phyloP scores from a whole-genome alignment of 2,797 vertebrate genomes.

The Tokudaia tokunoshimensis region DNA sequence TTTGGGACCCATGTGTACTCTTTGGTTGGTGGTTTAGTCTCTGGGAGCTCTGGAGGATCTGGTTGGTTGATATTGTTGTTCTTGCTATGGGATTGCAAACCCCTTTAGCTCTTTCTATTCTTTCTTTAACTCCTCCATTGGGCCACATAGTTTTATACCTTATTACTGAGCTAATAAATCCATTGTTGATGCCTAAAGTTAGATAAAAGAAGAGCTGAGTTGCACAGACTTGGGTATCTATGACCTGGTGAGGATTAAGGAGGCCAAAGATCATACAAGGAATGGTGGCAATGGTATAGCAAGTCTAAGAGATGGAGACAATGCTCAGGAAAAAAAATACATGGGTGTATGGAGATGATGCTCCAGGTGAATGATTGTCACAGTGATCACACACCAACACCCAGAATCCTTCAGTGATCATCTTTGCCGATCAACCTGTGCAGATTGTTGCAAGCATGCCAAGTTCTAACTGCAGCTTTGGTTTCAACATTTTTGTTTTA shows the following conservation, averaged over 20 bases:
- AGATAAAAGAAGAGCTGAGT: constrained; percentile 72
- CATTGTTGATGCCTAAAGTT: constrained; percentile 71
- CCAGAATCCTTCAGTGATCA: too few relatives aligned
- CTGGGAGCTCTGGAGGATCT: too few relatives aligned
- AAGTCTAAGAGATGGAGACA: constrained; percentile 72
- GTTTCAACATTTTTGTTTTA: too few relatives aligned
- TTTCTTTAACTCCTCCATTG: too few relatives aligned
- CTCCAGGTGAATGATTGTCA: constrained; percentile 55
- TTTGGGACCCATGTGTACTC: too few relatives aligned
- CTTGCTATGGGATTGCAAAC: too few relatives aligned
- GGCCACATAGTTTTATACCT: constrained; percentile 17
- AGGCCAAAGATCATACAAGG: constrained; percentile 66
- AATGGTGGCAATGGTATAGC: constrained; percentile 67
- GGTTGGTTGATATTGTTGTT: too few relatives aligned
- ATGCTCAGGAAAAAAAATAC: constrained; percentile 73
- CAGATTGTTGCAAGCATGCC: too few relatives aligned
- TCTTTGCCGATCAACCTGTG: too few relatives aligned
- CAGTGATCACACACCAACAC: not conserved
- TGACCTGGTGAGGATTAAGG: not conserved
- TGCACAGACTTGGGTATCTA: constrained; percentile 53
- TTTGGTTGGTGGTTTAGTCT: too few relatives aligned
- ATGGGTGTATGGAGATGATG: constrained; percentile 64
- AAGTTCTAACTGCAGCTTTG: too few relatives aligned
- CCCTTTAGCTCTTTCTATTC: too few relatives aligned
- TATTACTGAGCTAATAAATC: constrained; percentile 72